Conservation (phyloP, 1,140 invertebrate species). For the Frieseomelitta varia region DNA sequence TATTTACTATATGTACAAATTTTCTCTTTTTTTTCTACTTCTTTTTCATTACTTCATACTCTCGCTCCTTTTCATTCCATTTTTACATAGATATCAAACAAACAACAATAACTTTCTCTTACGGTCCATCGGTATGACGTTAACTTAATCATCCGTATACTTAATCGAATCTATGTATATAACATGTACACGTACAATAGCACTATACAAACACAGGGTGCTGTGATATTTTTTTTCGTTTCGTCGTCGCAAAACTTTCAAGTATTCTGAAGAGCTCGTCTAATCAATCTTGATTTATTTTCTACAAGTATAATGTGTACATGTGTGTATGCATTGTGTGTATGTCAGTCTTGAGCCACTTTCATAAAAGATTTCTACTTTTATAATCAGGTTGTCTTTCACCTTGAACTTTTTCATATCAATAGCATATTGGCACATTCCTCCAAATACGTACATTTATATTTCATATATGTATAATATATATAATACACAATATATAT, state of each 20-base stretch:
- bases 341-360: conserved; percentile 51
- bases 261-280: conserved; percentile 40
- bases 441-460: conserved; percentile 40
- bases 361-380: conserved; percentile 55
- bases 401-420: conserved; percentile 57
- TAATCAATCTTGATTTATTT: conserved; percentile 19
- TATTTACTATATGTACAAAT: conserved; percentile 65
- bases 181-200: conserved; percentile 52
- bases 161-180: conserved; percentile 15
- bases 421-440: conserved; percentile 67
- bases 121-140: neutral
- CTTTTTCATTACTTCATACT: neutral
- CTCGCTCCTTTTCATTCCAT: neutral
- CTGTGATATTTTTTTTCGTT: neutral
- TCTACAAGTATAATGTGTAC: conserved; percentile 28
- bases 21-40: conserved; percentile 1
- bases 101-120: conserved; percentile 6
- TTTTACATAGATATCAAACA: conserved; percentile 2
- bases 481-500: neutral
- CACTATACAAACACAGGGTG: conserved; percentile 47
- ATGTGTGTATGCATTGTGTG: neutral
- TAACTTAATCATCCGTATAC: conserved; percentile 37
- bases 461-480: neutral
- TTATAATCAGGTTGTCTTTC: conserved; percentile 51
- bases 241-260: conserved; percentile 44